Conservation (phyloP, 2,888 invertebrate species). For the Heliconius hortense region DNA sequence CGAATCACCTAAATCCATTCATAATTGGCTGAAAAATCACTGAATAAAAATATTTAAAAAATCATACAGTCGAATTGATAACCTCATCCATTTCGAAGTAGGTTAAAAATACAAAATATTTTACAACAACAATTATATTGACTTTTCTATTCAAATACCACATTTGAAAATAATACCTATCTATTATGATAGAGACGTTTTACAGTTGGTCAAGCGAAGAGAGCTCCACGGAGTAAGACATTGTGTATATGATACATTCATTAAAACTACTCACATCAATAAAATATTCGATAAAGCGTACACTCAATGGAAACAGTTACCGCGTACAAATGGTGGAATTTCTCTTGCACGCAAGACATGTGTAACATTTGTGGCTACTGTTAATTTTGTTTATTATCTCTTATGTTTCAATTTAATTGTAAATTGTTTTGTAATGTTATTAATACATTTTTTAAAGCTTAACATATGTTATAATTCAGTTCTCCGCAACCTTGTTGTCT, state of each 20-base stretch:
- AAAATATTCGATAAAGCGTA: slow-evolving; percentile 9
- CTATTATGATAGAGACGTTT: background rate
- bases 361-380: slow-evolving; percentile 27
- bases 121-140: background rate
- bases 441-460: background rate
- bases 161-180: background rate
- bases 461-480: no score
- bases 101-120: background rate
- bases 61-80: no score
- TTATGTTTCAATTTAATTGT: background rate
- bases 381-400: background rate
- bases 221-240: background rate
- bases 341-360: slow-evolving; percentile 37
- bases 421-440: background rate
- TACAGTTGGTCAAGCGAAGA: background rate
- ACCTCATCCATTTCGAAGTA: no score
- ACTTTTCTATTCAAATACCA: background rate
- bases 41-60: no score
- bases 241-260: background rate
- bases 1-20: no score
- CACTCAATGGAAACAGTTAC: slow-evolving; percentile 22
- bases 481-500: no score
- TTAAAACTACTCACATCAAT: slow-evolving; percentile 11
- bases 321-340: slow-evolving; percentile 29
- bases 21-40: no score